Percentiles rank a stretch among this genome's conserved stretches.
Evolutionary conservation across 2,797 vertebrate genomes (phyloP).

Genomic region (Vultur gryphus): DNA sequence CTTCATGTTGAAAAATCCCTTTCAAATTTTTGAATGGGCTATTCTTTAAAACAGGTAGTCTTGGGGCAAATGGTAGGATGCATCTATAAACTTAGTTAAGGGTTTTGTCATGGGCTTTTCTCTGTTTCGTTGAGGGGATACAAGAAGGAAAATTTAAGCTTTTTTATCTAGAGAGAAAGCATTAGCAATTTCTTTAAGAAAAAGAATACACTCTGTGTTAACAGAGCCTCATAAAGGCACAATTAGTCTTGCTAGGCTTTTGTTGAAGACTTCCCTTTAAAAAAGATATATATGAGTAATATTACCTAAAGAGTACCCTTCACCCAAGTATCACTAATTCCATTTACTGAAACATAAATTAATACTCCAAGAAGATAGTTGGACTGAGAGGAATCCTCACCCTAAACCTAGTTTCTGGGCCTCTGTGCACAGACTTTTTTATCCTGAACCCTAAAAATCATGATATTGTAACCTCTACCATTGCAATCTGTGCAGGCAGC

Average conservation of each 20-base stretch:
- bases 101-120: not conserved
- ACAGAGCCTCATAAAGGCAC: not conserved
- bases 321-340: not conserved
- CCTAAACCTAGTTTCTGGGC: not conserved
- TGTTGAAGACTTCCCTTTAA: not conserved
- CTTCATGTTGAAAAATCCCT: not conserved
- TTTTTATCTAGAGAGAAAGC: not conserved
- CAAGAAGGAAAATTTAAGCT: not conserved
- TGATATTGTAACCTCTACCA: rapidly evolving
- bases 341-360: not conserved
- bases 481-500: not conserved
- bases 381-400: not conserved
- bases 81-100: not conserved
- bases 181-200: not conserved
- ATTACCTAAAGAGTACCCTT: not conserved
- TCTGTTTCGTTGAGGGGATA: not conserved
- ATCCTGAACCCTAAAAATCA: not conserved
- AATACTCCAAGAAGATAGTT: not conserved
- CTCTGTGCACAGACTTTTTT: not conserved
- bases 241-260: not conserved
- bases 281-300: not conserved
- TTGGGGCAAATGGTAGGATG: not conserved
- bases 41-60: not conserved
- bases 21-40: not conserved
- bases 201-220: not conserved